A percentile compares a stretch with the other conserved stretches of the same genome.
These are phyloP conservation scores for Tragelaphus oryx DNA, from an alignment of 2,797 vertebrate genomes.

Conservation along the genomic window DNA sequence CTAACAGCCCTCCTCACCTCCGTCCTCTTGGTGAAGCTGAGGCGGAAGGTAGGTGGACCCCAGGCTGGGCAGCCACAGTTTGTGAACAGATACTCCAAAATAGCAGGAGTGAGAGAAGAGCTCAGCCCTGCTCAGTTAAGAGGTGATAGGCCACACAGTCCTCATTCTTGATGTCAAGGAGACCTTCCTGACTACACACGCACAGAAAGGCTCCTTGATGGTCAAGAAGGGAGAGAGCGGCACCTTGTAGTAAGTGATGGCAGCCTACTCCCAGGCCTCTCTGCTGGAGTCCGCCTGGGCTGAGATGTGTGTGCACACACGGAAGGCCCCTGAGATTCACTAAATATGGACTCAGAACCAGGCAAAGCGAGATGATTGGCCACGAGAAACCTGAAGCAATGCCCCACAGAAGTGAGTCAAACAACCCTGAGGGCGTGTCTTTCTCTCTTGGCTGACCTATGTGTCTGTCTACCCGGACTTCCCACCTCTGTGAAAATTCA, in stretches of 20 bases:
- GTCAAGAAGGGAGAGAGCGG: neutral
- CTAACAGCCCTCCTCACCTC: neutral
- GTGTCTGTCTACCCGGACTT: neutral
- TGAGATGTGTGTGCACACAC: neutral
- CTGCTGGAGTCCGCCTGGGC: neutral
- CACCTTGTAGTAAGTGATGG: neutral
- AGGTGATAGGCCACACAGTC: neutral
- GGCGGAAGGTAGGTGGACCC: neutral
- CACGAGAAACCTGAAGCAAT: neutral
- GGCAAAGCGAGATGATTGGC: neutral
- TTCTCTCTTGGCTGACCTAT: neutral
- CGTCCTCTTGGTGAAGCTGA: neutral
- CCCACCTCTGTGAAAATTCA: neutral
- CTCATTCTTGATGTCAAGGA: neutral
- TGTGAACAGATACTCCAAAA: neutral
- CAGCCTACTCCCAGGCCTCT: neutral
- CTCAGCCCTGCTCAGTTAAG: neutral
- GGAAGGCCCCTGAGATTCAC: neutral
- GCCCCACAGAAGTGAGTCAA: neutral
- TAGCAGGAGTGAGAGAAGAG: neutral
- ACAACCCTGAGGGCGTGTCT: neutral
- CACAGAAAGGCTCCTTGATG: neutral
- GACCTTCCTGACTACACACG: neutral
- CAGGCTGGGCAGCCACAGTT: neutral
- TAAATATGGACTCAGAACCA: neutral